Base-by-base conservation (phyloP, 2,113 vertebrate genomes). In the Eulemur rufifrons region DNA sequence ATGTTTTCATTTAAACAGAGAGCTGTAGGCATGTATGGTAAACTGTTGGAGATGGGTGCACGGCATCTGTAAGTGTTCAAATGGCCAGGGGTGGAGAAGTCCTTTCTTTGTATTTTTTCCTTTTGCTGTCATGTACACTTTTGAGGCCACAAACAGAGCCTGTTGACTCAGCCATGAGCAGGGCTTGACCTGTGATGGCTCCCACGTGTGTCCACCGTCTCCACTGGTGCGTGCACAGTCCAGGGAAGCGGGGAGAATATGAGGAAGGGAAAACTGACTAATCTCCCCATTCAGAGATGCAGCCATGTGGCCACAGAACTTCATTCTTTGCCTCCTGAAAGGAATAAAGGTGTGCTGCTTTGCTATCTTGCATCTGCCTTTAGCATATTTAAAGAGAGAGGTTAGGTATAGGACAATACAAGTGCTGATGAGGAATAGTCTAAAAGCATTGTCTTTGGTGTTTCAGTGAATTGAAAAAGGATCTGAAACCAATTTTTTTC, bases 381-480 rank as follows among this genome's bases (percentile, higher is more conserved):
- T 54, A 45, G 8, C 17, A 47, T 91, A 21, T 15, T 3, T 69
- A 27, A 90, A 85, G 17, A 29, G 42, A 94, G 61, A 91, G 82
- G n/a, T 80, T 96, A 89, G 81, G 56, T 45, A 47, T 7, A 52
- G 69, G 45, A 39, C 52, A 95, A 87, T 63, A 69, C 87, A 89
- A 93, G 39, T 64, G 25, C 4, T 78, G 52, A 42, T 50, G 34
- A 93, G n/a, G 76, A 96, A 71, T 21, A 34, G 64, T 71, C 27
- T 32, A 18, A 52, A 94, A 82, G 42, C 7, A 39, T 74, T 81
- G 61, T 34, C 32, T 52, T 34, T 64, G 45, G 39, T 47, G 12
- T 78, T 74, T 81, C 37, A 96, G 66, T 47, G 50, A 83, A 77
- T 63, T 97, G 45, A 84, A 95, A 94, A 94, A 71, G 27, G 42